Percentiles rank a stretch among this genome's conserved stretches.
phyloP scores from a whole-genome alignment of 2,888 invertebrate genomes.

The Stenchaetothrips biformis region DNA sequence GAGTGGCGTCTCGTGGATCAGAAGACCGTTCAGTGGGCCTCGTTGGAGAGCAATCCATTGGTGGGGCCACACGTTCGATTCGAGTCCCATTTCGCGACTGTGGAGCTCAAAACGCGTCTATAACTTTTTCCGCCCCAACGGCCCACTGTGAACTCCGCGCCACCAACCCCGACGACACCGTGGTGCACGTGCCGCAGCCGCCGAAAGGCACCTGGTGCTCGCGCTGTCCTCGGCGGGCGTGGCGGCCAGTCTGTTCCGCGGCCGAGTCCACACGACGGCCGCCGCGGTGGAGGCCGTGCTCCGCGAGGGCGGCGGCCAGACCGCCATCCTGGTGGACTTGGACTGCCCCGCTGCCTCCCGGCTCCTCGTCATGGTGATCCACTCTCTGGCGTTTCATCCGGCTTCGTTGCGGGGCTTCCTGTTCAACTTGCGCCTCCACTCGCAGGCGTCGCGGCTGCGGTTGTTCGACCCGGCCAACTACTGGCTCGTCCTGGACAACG shows the following conservation, averaged over 20 bases:
- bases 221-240: not conserved
- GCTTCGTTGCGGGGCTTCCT: not conserved
- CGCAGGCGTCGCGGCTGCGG: not conserved
- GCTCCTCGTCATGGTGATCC: not conserved
- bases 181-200: not conserved
- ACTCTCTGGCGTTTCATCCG: not conserved
- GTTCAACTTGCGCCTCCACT: not conserved
- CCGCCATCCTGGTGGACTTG: constrained; percentile 14
- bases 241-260: not conserved
- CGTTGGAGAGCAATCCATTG: too few relatives aligned
- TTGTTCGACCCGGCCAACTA: not conserved
- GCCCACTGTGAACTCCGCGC: too few relatives aligned
- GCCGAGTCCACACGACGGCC: not conserved
- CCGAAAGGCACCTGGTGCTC: not conserved
- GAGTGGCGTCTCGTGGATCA: not conserved
- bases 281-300: not conserved
- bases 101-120: too few relatives aligned
- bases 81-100: too few relatives aligned
- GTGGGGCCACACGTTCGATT: too few relatives aligned
- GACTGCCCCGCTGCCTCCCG: not conserved
- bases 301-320: not conserved
- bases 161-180: not conserved
- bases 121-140: too few relatives aligned
- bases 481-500: not conserved
- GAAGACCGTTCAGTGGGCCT: too few relatives aligned